A percentile compares a stretch with the other conserved stretches of the same genome.
Evolutionary conservation across 2,888 invertebrate genomes (phyloP).

Genomic region (Loripinus fragilis): DNA sequence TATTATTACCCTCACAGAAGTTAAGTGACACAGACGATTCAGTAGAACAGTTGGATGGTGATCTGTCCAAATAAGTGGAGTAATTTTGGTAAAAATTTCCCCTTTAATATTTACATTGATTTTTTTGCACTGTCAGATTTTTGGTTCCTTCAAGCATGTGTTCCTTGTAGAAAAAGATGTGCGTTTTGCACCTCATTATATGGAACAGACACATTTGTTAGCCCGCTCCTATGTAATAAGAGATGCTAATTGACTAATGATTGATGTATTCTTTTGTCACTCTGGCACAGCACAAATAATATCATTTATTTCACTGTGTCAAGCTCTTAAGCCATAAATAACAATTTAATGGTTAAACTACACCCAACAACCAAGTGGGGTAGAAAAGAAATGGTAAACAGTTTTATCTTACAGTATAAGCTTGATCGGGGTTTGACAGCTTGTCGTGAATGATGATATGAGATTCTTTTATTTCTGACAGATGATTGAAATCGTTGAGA

Average conservation of each 20-base stretch:
- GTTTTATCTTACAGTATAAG: conserved; percentile 55
- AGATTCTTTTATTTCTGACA: conserved; percentile 29
- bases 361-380: conserved; percentile 65
- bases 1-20: no score
- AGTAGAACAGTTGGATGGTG: no score
- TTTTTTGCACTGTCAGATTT: conserved; percentile 1
- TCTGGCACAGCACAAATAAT: conserved; percentile 77
- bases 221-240: conserved; percentile 67
- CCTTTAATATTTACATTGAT: no score
- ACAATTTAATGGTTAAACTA: conserved; percentile 74
- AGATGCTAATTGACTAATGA: conserved; percentile 79
- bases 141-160: background rate
- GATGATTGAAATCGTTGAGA: conserved; percentile 28
- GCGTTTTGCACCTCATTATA: conserved; percentile 22
- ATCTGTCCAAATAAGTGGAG: no score
- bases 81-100: no score
- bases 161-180: conserved; percentile 44
- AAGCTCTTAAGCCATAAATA: conserved; percentile 78
- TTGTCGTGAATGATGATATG: conserved; percentile 53
- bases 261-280: conserved; percentile 80
- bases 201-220: conserved; percentile 35
- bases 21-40: no score
- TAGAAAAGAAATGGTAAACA: conserved; percentile 45
- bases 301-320: conserved; percentile 82
- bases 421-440: conserved; percentile 54